Percentiles rank a stretch among this genome's conserved stretches.
These are phyloP conservation scores for Spermophilus dauricus DNA, from an alignment of 2,113 vertebrate genomes.

Conservation along the genomic window DNA sequence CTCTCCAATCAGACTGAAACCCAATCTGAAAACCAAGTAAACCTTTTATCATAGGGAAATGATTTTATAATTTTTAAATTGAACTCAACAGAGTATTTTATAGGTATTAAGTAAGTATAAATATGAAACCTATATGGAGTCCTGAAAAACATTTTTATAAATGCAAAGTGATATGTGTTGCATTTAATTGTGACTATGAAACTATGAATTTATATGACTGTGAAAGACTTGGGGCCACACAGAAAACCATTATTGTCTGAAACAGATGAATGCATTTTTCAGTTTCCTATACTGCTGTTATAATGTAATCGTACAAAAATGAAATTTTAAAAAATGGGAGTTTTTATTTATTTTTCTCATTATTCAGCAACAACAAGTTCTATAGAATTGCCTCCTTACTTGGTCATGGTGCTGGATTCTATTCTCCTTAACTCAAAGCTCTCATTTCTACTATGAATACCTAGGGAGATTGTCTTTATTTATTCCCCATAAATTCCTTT, in stretches of 20 bases:
- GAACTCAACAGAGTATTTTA: neutral
- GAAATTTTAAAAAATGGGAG: neutral
- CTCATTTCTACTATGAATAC: neutral
- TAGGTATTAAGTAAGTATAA: neutral
- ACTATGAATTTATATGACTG: neutral
- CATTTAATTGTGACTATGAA: neutral
- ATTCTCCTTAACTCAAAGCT: neutral
- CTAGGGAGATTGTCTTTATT: neutral
- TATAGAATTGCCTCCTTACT: neutral
- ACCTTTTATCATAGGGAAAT: neutral
- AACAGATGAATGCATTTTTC: neutral
- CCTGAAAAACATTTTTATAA: neutral
- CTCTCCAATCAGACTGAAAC: neutral
- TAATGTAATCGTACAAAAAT: neutral
- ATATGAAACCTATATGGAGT: neutral
- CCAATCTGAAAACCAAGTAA: neutral
- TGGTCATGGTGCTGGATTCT: neutral
- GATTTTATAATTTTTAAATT: neutral
- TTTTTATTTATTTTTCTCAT: constrained; percentile 39
- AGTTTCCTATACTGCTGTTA: neutral
- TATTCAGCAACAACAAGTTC: neutral
- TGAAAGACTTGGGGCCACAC: neutral
- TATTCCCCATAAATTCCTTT: neutral
- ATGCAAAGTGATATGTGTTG: neutral
- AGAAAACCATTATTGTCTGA: neutral